phyloP scores from a whole-genome alignment of 2,113 vertebrate genomes.

The Poicephalus meyeri region DNA sequence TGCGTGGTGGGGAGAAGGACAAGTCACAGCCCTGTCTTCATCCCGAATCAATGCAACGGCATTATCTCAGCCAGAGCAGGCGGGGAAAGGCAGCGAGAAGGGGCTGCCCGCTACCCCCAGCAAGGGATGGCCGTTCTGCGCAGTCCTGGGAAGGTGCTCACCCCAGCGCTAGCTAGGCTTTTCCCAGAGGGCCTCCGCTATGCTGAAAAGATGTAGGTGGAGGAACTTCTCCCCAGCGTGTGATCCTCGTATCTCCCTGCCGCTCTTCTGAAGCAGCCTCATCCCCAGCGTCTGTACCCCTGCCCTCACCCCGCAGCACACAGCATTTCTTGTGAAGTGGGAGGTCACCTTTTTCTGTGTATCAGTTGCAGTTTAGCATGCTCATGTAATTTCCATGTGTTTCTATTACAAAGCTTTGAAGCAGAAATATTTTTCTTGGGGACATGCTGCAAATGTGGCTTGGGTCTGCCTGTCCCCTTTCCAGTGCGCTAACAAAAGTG shows the following conservation, averaged over 20 bases:
- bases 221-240: fast-evolving
- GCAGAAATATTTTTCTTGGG: not conserved
- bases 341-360: not conserved
- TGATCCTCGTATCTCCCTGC: not conserved
- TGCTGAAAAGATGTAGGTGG: not conserved
- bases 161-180: not conserved
- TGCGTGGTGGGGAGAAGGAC: not conserved
- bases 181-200: not conserved
- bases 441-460: not conserved
- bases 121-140: fast-evolving
- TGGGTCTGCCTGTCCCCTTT: not conserved
- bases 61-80: fast-evolving
- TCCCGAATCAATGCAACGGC: fast-evolving
- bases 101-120: not conserved
- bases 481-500: fast-evolving
- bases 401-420: not conserved
- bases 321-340: fast-evolving
- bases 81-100: not conserved
- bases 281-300: fast-evolving
- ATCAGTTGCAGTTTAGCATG: fast-evolving
- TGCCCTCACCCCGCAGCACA: fast-evolving
- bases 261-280: fast-evolving
- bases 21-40: not conserved
- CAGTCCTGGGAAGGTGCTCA: not conserved
- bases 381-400: too few species aligned